Evolutionary conservation across 92 coral and sea anemone genomes (phyloP).

Genomic region (Desmophyllum pertusum): DNA sequence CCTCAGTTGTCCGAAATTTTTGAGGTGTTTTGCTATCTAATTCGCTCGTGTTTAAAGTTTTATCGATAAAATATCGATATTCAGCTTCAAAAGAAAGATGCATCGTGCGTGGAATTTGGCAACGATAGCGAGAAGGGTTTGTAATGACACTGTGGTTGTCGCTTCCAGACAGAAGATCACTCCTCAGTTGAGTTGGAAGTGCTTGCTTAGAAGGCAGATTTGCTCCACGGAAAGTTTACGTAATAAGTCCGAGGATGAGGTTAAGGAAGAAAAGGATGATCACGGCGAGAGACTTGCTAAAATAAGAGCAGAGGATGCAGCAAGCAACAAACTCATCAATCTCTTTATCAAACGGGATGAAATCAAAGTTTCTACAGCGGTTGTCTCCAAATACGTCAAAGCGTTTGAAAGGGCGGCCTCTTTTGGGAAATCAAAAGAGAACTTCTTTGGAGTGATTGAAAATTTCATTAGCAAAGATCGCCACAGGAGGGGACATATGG

Average conservation of each 20-base stretch:
- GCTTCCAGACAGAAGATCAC: neutral
- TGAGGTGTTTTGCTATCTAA: neutral
- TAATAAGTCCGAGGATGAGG: neutral
- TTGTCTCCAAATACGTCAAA: slow-evolving; percentile 50
- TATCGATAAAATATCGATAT: neutral
- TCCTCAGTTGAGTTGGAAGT: neutral
- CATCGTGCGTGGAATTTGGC: slow-evolving; percentile 3
- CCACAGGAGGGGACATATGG: slow-evolving; percentile 83
- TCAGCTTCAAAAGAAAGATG: slow-evolving; percentile 1
- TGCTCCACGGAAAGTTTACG: slow-evolving; percentile 7
- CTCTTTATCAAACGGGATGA: slow-evolving; percentile 49
- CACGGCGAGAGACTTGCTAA: slow-evolving; percentile 39
- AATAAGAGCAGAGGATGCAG: slow-evolving; percentile 47
- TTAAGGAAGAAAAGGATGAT: neutral
- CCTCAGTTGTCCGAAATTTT: neutral
- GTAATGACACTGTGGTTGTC: neutral
- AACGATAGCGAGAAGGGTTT: slow-evolving; percentile 5
- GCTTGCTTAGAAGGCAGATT: slow-evolving; percentile 21
- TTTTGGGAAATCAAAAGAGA: slow-evolving; percentile 68
- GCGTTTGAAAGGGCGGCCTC: slow-evolving; percentile 67
- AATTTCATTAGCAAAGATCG: slow-evolving; percentile 67
- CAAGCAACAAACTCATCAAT: slow-evolving; percentile 40
- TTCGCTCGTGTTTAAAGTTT: neutral
- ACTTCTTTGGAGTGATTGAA: slow-evolving; percentile 74
- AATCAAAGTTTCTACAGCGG: slow-evolving; percentile 25